phyloP scores from a whole-genome alignment of 2,888 invertebrate genomes.

The Polydrusus tereticollis region DNA sequence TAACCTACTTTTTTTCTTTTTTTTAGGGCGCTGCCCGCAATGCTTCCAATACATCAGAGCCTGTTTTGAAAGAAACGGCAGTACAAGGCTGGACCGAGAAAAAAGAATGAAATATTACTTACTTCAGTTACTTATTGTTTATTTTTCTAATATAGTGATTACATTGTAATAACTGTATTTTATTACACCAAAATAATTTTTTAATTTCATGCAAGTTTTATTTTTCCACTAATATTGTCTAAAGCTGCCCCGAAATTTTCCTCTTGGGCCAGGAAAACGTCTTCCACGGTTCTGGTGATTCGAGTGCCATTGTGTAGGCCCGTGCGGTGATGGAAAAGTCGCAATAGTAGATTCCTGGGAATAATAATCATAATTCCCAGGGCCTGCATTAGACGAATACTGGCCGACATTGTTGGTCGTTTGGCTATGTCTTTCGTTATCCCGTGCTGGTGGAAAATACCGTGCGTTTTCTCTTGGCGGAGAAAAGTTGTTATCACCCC shows the following conservation, averaged over 20 bases:
- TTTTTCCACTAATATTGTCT: constrained; percentile 1
- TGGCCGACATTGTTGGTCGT: not conserved
- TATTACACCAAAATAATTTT: not conserved
- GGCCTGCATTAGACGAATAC: not conserved
- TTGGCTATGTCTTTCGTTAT: not conserved
- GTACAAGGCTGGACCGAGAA: constrained; percentile 14
- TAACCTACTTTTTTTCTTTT: not conserved
- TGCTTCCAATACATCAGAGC: constrained; percentile 17
- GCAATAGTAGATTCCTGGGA: not conserved
- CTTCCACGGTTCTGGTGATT: not conserved
- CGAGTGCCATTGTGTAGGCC: not conserved
- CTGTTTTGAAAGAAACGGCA: constrained; percentile 16
- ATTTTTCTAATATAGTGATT: not conserved
- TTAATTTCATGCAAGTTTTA: not conserved
- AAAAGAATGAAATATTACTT: too few relatives aligned
- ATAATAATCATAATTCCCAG: not conserved
- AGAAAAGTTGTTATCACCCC: not conserved
- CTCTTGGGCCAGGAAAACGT: not conserved
- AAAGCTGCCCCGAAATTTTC: not conserved
- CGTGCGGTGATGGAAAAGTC: not conserved
- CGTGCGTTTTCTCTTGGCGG: not conserved
- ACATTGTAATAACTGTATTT: not conserved
- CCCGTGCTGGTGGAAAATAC: not conserved
- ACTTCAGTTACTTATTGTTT: not conserved
- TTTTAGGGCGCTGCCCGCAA: constrained; percentile 7